phyloP scores from a whole-genome alignment of 2,888 invertebrate species.

The Erebia palarica region DNA sequence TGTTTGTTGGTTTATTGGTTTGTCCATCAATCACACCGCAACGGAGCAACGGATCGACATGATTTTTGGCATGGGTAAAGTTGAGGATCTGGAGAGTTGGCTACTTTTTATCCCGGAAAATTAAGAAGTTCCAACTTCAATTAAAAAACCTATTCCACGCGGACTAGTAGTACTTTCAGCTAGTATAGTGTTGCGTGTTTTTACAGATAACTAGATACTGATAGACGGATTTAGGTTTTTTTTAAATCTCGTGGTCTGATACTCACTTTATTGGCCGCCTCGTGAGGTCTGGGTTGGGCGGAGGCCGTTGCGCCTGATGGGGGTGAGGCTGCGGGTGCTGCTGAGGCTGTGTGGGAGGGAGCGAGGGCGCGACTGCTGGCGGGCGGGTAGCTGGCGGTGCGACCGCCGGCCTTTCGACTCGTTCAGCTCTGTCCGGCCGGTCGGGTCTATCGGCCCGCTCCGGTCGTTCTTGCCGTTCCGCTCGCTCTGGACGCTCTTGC shows the following conservation, averaged over 20 bases:
- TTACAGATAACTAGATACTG: too few relatives aligned
- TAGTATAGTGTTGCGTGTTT: too few relatives aligned
- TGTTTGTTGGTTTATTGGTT: too few relatives aligned
- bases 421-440: constrained; percentile 48
- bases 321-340: constrained; percentile 65
- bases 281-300: constrained; percentile 86
- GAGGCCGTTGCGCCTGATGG: constrained; percentile 73
- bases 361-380: constrained; percentile 47
- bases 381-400: constrained; percentile 49
- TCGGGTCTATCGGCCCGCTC: constrained; percentile 51
- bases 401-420: constrained; percentile 46
- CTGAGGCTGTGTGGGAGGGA: constrained; percentile 58
- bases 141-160: too few relatives aligned
- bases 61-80: too few relatives aligned
- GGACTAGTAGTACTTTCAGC: too few relatives aligned
- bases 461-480: constrained; percentile 56
- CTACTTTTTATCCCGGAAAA: too few relatives aligned
- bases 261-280: constrained; percentile 88
- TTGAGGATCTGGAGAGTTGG: too few relatives aligned
- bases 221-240: too few relatives aligned
- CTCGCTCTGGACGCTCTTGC: constrained; percentile 54
- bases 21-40: too few relatives aligned
- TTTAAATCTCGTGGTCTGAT: constrained; percentile 3
- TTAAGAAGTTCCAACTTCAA: too few relatives aligned
- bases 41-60: too few relatives aligned